Evolutionary conservation across 2,797 vertebrate species (phyloP).

Genomic region (Pteropus rufus): DNA sequence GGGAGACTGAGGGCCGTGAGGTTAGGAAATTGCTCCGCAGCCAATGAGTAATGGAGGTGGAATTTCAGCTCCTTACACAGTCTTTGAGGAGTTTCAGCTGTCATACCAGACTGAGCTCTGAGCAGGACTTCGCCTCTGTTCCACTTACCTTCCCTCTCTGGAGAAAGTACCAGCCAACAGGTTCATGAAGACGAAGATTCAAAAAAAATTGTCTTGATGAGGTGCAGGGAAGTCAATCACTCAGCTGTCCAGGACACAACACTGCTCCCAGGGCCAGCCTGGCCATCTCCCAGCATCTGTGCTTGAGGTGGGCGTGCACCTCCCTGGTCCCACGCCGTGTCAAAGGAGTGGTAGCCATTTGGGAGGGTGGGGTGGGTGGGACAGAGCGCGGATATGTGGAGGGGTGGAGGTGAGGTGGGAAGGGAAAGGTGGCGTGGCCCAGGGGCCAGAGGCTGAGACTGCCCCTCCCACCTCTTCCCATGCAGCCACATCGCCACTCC

Average conservation of each 20-base stretch:
- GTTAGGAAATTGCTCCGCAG: background rate
- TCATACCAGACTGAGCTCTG: background rate
- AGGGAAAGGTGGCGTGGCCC: background rate
- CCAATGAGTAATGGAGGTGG: background rate
- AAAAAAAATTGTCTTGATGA: background rate
- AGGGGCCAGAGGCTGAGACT: background rate
- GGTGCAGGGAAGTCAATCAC: background rate
- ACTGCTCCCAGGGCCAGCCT: background rate
- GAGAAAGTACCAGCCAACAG: no score
- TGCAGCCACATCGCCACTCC: accelerated
- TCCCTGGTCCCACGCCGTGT: background rate
- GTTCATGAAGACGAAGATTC: background rate
- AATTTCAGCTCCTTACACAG: background rate
- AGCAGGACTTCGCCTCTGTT: background rate
- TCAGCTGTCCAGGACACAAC: no score
- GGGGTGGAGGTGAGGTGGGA: accelerated
- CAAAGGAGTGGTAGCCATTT: background rate
- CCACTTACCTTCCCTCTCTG: background rate
- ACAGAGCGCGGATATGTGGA: background rate
- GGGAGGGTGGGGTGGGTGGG: accelerated
- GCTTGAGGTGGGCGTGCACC: background rate
- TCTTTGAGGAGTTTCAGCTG: background rate
- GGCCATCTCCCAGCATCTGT: background rate
- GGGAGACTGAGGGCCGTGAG: background rate
- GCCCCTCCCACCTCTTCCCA: accelerated